Evolutionary conservation across 2,113 vertebrate species (phyloP), one percentile per base, ranked within the genome.

Genomic region (Phainopepla nitens): DNA sequence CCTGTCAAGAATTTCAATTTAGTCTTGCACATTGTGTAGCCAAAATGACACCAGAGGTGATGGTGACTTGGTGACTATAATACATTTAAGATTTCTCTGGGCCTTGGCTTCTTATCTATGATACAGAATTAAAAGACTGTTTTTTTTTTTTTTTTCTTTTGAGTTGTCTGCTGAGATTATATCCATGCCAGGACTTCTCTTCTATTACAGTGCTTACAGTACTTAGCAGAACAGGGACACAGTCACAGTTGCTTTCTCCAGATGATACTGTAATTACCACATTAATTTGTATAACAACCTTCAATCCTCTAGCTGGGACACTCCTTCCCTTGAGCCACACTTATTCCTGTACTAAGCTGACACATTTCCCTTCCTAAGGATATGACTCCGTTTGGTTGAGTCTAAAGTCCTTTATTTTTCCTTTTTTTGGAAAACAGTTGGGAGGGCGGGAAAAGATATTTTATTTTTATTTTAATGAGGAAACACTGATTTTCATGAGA

Each of bases 221-320:
- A 82, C 58, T 87, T 92, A 94, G 45, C 82, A 84, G 91, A 96
- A 87, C 72, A 93, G 93, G 76, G 76, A 82, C 85, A 86, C 36
- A 95, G 85, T 82, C 94, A 90, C 88, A 97, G 92, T 94, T 90
- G 82, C 95, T 94, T 97, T 97, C 95, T 97, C 92, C 86, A 94
- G 91, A 95, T 92, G 89, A 96, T 97, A 92, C 80, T 94, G 91
- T 96, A 95, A 96, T 96, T 96, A 97, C 89, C 86, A 92, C 86
- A 95, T 94, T 96, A 96, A 97, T 97, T 96, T 97, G 94, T 93
- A 92, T 87, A 95, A 94, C 94, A 95, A 94, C 93, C 80, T 95
- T 94, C 95, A 92, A n/a, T 94, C 89, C 86, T 96, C 93, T 87
- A 76, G 20, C 94, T 89, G 95, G 87, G 89, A 87, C 77, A 71